Evolutionary conservation across 2,113 vertebrate species (phyloP).

Genomic region (Catagonus wagneri): DNA sequence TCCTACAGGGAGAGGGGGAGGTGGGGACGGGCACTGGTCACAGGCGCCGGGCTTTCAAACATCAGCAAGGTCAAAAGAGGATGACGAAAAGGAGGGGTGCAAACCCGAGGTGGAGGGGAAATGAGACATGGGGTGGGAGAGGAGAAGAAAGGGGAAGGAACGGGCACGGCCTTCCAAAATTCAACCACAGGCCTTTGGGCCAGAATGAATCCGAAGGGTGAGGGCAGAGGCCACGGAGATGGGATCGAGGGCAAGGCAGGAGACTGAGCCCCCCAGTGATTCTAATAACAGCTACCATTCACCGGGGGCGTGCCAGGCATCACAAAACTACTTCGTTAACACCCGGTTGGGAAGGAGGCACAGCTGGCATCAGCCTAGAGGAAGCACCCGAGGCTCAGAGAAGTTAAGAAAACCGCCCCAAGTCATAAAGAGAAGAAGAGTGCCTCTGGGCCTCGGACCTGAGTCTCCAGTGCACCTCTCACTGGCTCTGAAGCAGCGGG

Average conservation of each 20-base stretch:
- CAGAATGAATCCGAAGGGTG: conserved; percentile 67
- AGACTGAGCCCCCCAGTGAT: not conserved
- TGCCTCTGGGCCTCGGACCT: accelerated
- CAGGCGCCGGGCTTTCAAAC: conserved; percentile 78
- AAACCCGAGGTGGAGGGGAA: conserved; percentile 11
- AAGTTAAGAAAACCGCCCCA: not conserved
- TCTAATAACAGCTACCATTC: not conserved
- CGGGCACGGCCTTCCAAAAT: conserved; percentile 55
- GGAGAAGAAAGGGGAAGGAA: conserved; percentile 11
- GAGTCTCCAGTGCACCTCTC: not conserved
- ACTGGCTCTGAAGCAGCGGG: not conserved
- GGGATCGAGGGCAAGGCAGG: not conserved
- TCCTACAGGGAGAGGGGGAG: conserved; percentile 94
- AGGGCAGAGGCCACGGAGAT: conserved; percentile 29
- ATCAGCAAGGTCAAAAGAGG: conserved; percentile 73
- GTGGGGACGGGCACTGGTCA: conserved; percentile 81
- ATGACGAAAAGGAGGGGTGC: conserved; percentile 21
- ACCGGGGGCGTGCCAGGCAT: not conserved
- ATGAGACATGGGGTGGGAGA: conserved; percentile 37
- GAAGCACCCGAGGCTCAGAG: not conserved
- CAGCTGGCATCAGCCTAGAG: not conserved
- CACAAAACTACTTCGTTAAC: not conserved
- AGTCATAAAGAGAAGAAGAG: not conserved
- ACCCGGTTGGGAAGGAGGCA: not conserved
- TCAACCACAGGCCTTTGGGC: conserved; percentile 51